Base-by-base conservation (phyloP, 35 echinoderm and acorn worm genomes). In the Heliocidaris tuberculata region DNA sequence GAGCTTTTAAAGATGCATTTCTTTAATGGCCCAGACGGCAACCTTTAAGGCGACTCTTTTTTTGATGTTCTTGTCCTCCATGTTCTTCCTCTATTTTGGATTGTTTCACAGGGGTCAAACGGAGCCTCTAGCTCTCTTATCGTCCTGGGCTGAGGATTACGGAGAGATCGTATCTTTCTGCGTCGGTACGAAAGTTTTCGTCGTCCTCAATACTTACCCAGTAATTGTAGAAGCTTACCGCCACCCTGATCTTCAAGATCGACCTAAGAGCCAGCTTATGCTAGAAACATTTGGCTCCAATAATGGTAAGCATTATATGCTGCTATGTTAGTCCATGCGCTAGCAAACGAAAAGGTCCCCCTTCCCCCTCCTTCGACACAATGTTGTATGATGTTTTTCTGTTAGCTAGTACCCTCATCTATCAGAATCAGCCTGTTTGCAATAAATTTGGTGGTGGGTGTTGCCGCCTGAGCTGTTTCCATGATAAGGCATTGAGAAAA, bases 141-240 rank as follows among this genome's bases (percentile, higher is more conserved):
- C 35, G 35, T 42, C 35, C 35, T 89, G 86, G 86, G 65, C 95
- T 15, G 15, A 50, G 19, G 17, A 32, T 16, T 96, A 93, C 52
- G 95, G 95, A 1, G 6, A 78, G 15, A 87, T 96, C n/a, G 48
- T 96, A 47, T 16, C 56, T 13, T 93, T 93, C 32, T 85, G 49
- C 3, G 21, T 96, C 6, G 95, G 71, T 9, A 56, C 35, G 54
- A 95, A 93, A 71, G 24, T 78, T 31, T 94, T 98, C 17, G 95
- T 98, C 16, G 94, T 98, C 0, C 94, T 98, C 10, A 98, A 97
- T 78, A 95, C 95, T 32, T 97, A 96, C 32, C 31, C 95, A 2
- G 60, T 90, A 17, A 97, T 98, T 10, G 96, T 96, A 59, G 95
- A 98, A 21, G 97, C 96, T 11, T 98, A 96, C 70, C 95, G 60